These are phyloP conservation scores for Zophobas morio DNA, from an alignment of 1,140 invertebrate genomes.

Conservation along the genomic window DNA sequence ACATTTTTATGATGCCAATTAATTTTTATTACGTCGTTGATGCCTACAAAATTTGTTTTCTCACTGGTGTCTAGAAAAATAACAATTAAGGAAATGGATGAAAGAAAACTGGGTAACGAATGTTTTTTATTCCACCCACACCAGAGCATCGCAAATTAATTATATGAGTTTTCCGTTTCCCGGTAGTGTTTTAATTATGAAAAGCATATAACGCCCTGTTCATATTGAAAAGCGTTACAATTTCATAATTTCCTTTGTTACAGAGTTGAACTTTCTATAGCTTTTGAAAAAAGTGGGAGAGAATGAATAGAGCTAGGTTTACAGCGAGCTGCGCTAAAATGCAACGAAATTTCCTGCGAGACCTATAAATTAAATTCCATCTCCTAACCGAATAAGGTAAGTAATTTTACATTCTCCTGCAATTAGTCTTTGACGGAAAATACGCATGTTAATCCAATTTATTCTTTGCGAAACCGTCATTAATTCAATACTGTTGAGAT, in stretches of 20 bases:
- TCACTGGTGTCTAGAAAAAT: slow-evolving; percentile 7
- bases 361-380: slow-evolving; percentile 28
- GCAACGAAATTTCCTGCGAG: slow-evolving; percentile 31
- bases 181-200: not conserved
- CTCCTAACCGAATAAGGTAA: slow-evolving; percentile 27
- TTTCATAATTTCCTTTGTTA: too few species aligned
- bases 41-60: slow-evolving; percentile 17
- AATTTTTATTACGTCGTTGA: slow-evolving; percentile 32
- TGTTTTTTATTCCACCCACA: not conserved
- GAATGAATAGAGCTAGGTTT: slow-evolving; percentile 9
- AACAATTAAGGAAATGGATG: slow-evolving; percentile 19
- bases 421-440: slow-evolving; percentile 29
- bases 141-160: slow-evolving; percentile 5
- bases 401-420: slow-evolving; percentile 28
- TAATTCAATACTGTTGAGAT: slow-evolving; percentile 26
- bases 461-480: slow-evolving; percentile 14
- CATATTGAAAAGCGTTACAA: not conserved
- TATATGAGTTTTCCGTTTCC: not conserved
- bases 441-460: slow-evolving; percentile 18
- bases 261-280: too few species aligned
- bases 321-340: slow-evolving; percentile 10
- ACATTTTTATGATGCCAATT: slow-evolving; percentile 18
- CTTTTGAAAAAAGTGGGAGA: not conserved
- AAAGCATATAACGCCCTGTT: not conserved
- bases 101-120: not conserved